Evolutionary conservation across 2,888 invertebrate genomes (phyloP), one percentile per base, ranked within the genome.

Genomic region (Pammene aurita): DNA sequence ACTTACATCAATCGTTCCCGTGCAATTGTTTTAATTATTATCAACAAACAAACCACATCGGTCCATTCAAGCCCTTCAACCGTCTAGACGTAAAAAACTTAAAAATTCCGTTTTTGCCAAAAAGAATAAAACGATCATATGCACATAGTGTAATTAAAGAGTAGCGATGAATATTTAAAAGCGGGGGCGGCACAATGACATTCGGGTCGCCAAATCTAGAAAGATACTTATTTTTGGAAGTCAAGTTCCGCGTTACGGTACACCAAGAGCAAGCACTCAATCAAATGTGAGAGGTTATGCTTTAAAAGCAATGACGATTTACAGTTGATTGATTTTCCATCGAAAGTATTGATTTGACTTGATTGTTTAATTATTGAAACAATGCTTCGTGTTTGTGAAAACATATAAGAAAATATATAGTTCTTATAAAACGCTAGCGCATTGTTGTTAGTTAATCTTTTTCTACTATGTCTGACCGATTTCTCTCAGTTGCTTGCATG

Each of bases 91-190:
- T 46, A 50, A 58, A 54, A 60, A 76, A 74, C 76, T 74, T 74
- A 77, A 78, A 80, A 81, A 79, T 78, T 76, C 73, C 74, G 66
- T 75, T 77, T 73, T 73, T 66, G 57, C 67, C 72, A 72, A 72
- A 62, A 63, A 70, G 71, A 76, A 76, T 76, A 76, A 78, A 82
- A 83, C 80, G 80, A 87, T 87, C 90, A 90, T 86, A 90, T 90
- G 89, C 85, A 85, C 85, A 84, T 78, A 83, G 89, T 87, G 89
- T 90, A 91, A 92, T 92, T 92, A 92, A 90, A 89, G 88, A 87
- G 88, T 82, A 84, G 81, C 84, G 87, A 92, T 92, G 92, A 92
- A 92, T 92, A 92, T 92, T 92, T 89, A 92, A 91, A 92, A 85
- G 81, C 76, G 83, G 84, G 88, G 82, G 84, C 77, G 77, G 80